Base-by-base conservation (phyloP, 2,888 invertebrate genomes). In the Matsumyia berberina region DNA sequence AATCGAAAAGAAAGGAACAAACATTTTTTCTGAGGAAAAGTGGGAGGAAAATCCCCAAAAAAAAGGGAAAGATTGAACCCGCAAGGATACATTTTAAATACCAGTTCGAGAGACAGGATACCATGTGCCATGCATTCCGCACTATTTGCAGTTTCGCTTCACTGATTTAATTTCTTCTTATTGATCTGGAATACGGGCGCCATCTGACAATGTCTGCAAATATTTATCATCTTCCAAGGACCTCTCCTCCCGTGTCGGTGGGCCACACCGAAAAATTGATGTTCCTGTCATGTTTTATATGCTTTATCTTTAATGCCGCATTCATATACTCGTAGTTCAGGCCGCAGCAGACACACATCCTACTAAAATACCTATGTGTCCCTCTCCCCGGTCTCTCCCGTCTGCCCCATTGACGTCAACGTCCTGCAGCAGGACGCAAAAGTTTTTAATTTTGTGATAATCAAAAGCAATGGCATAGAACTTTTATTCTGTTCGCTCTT, bases 361-460 rank as follows among this genome's bases (percentile, higher is more conserved):
- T 51, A 6, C 24, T n/a, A n/a, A 69, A 55, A 46, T 58, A 57
- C 58, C 66, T 67, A 49, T 15, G 29, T 66, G 42, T 9, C 12
- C 11, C 29, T 8, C 11, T 24, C n/a, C 17, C 29, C 51, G 3
- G 3, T 15, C 5, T 7, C 53, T 6, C n/a, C 42, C 51, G n/a
- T n/a, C n/a, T n/a, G 1, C 15, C 0, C 29, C 31, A 5, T 29
- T 42, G 39, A 66, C 33, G 58, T 31, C 24, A 53, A 53, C 19
- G 78, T 80, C 74, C 73, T 80, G 70, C 66, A 55, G 69, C 69
- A 73, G 80, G 80, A 80, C 85, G 80, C 55, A 85, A 80, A 85
- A 85, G 58, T 85, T 85, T 85, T 85, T 85, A 85, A 85, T 85
- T 85, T 85, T 85, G 85, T 80, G 85, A 85, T 85, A 85, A 85